phyloP scores from a whole-genome alignment of 2,113 vertebrate genomes.

The Fregata magnificens region DNA sequence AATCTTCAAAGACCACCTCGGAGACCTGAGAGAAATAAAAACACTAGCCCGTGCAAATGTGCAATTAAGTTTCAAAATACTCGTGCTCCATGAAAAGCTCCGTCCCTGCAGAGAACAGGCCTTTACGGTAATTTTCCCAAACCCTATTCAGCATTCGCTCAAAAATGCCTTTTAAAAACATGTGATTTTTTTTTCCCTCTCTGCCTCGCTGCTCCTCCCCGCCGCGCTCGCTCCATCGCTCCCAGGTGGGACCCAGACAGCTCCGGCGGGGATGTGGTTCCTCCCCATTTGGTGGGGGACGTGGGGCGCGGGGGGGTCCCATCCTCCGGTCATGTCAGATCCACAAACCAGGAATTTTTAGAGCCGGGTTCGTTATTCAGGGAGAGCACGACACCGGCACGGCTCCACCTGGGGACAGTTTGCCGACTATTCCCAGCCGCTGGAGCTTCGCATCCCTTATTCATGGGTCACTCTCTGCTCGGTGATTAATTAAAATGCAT shows the following conservation, averaged over 20 bases:
- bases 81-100: slow-evolving; percentile 66
- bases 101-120: slow-evolving; percentile 67
- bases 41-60: slow-evolving; percentile 74
- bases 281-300: not conserved
- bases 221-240: not conserved
- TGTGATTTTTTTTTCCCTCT: slow-evolving; percentile 45
- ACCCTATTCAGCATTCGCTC: slow-evolving; percentile 70
- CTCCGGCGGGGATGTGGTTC: not conserved
- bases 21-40: slow-evolving; percentile 77
- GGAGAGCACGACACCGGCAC: fast-evolving
- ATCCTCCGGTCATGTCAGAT: not conserved
- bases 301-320: fast-evolving
- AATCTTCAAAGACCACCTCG: slow-evolving; percentile 77
- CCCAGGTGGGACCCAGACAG: slow-evolving; percentile 32
- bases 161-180: slow-evolving; percentile 73
- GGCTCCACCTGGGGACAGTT: not conserved
- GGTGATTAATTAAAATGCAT: slow-evolving; percentile 28
- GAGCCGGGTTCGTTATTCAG: not conserved
- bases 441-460: not conserved
- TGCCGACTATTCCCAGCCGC: not conserved
- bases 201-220: slow-evolving; percentile 9
- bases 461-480: slow-evolving; percentile 8
- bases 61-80: slow-evolving; percentile 78
- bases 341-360: not conserved
- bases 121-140: slow-evolving; percentile 78